Percentiles rank a stretch among this genome's conserved stretches.
Conservation (phyloP, 2,113 vertebrate species). For the Lates calcarifer region DNA sequence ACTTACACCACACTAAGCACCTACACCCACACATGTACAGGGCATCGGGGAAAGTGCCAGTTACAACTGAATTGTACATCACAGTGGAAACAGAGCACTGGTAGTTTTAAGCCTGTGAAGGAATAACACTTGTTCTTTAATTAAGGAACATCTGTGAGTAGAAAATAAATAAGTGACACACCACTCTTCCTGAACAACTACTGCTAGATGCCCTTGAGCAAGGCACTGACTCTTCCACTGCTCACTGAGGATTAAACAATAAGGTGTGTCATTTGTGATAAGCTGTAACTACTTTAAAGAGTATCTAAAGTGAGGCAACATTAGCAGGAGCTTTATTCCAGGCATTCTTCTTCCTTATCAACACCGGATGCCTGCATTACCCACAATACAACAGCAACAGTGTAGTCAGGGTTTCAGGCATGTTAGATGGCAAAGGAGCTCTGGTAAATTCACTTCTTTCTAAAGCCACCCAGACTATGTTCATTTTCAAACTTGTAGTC, state of each 20-base stretch:
- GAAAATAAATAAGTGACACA: neutral
- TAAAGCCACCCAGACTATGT: too few species aligned
- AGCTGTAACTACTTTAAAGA: neutral
- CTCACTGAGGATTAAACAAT: neutral
- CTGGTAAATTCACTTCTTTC: too few species aligned
- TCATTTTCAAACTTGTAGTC: neutral
- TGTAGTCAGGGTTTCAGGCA: neutral
- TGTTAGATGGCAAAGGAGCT: neutral
- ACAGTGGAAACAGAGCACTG: neutral
- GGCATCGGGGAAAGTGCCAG: constrained; percentile 29
- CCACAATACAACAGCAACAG: neutral
- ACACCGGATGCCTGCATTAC: too few species aligned
- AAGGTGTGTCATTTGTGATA: neutral
- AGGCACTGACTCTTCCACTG: neutral
- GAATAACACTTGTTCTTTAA: neutral
- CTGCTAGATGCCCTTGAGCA: constrained; percentile 28
- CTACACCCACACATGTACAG: constrained; percentile 23
- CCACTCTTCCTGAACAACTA: neutral
- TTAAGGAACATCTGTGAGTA: neutral
- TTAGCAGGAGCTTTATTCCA: neutral
- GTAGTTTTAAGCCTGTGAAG: neutral
- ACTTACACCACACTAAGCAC: neutral
- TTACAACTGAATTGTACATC: neutral
- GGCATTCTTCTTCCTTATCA: too few species aligned
- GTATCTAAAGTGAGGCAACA: neutral